Evolutionary conservation across 2,113 vertebrate genomes (phyloP).

Genomic region (Brevimyrus niger): DNA sequence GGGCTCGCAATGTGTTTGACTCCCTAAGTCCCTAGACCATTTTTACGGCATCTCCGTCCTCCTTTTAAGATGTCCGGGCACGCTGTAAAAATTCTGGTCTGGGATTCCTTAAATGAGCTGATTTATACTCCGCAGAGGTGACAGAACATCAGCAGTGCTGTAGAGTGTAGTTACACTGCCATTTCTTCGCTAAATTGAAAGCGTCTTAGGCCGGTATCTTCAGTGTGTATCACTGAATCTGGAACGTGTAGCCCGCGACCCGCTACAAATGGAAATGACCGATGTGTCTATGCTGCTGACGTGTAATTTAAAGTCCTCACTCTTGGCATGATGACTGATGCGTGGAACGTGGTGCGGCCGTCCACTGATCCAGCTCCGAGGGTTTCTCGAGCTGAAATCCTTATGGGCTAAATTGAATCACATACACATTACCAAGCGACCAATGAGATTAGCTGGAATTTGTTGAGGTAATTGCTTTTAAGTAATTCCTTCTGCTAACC

Average conservation of each 20-base stretch:
- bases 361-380: neutral
- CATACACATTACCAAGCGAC: neutral
- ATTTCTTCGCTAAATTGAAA: neutral
- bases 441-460: constrained; percentile 21
- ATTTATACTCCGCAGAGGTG: neutral
- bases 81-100: neutral
- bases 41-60: neutral
- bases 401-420: constrained; percentile 10
- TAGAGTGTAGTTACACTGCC: neutral
- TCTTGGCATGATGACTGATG: neutral
- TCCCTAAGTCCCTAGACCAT: neutral
- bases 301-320: neutral
- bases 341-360: neutral
- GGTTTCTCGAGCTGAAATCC: neutral
- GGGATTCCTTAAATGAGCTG: neutral
- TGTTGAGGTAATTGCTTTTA: constrained; percentile 16
- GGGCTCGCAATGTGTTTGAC: neutral
- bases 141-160: neutral
- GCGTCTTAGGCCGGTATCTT: neutral
- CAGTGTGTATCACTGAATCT: neutral
- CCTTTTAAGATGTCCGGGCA: neutral
- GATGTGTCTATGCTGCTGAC: neutral
- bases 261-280: neutral
- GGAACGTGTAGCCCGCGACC: neutral
- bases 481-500: constrained; percentile 8